Base-by-base conservation (phyloP, 2,888 invertebrate species). In the Caenorhabditis sp. region DNA sequence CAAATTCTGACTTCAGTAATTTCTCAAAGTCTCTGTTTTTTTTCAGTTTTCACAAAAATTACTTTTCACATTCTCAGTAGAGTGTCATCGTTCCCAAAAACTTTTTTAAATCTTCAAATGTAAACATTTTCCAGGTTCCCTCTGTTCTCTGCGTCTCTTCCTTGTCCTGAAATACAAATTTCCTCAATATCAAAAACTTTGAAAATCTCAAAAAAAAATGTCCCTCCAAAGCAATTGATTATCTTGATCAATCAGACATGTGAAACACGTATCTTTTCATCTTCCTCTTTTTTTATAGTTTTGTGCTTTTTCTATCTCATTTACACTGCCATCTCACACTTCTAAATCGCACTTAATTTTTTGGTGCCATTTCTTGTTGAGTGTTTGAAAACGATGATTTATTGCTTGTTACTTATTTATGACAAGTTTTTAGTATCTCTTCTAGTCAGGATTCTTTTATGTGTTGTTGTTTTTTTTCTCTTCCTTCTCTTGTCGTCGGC, bases 381-480 rank as follows among this genome's bases (percentile, higher is more conserved):
- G 31, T 31, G 31, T 31, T 31, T 31, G 4, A 10, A 31, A 31
- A 31, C 31, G 31, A 31, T 31, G 31, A 31, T 31, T 31, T 31
- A 31, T 31, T 31, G 31, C 10, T 31, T 31, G 31, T 31, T 31
- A 31, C 31, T 31, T 31, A 31, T 31, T 10, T 10, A 31, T 31
- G 31, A 31, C 21, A 23, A 19, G 24, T 23, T 53, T n/a, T 12
- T 12, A 19, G 12, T 23, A 10, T 23, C 23, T 23, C 23, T 53
- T 53, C 5, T 51, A 24, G 21, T 27, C 6, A 26, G 14, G 14
- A 27, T 4, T 10, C 27, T 55, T 27, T 17, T 14, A 27, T 12
- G 60, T 36, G 27, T 58, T 58, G 53, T 70, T 66, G 55, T 60
- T 12, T 21, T 53, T 31, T n/a, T 53, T 59, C 24, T 17, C n/a